phyloP scores from a whole-genome alignment of 2,113 vertebrate genomes.

The Larimichthys polyactis region DNA sequence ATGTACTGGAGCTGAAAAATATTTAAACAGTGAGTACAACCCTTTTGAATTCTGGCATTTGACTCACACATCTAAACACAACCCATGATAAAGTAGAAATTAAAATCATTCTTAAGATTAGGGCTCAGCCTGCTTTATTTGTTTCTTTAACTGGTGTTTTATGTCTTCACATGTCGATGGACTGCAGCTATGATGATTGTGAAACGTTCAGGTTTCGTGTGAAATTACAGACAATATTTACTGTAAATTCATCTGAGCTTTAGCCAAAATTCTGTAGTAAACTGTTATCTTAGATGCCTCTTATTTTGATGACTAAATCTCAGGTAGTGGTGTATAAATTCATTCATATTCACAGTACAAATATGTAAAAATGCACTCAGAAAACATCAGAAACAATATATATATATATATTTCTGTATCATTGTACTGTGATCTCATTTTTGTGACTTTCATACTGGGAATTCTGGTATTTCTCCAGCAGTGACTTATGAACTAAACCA shows the following conservation, averaged over 20 bases:
- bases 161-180: background rate
- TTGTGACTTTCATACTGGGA: background rate
- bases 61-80: background rate
- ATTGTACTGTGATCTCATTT: background rate
- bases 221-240: background rate
- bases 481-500: background rate
- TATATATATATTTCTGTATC: background rate
- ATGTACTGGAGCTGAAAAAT: background rate
- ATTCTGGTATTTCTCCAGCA: background rate
- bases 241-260: background rate
- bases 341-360: background rate
- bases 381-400: background rate
- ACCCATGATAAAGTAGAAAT: background rate
- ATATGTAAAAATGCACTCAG: background rate
- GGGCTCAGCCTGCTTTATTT: background rate
- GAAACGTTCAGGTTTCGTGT: background rate
- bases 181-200: background rate
- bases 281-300: background rate
- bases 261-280: background rate
- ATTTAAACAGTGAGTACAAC: background rate
- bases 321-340: background rate
- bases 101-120: background rate
- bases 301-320: background rate
- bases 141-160: background rate
- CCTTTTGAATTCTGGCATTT: background rate